Evolutionary conservation across 2,888 invertebrate genomes (phyloP).

Genomic region (Amiota mariae): DNA sequence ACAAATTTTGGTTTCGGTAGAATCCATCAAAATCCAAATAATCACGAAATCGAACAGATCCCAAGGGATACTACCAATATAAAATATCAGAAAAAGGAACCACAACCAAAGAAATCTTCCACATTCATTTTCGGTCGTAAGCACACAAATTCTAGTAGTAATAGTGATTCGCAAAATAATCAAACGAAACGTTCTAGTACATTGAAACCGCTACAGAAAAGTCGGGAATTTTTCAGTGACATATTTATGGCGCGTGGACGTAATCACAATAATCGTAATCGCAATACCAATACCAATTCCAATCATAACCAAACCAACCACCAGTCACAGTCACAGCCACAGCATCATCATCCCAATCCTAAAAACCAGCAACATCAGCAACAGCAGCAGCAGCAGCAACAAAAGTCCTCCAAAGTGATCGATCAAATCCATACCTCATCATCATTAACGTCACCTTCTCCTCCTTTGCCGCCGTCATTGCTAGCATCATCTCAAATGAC

Average conservation of each 20-base stretch:
- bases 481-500: background rate
- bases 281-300: conserved; percentile 43
- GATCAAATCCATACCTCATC: conserved; percentile 35
- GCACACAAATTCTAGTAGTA: conserved; percentile 28
- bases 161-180: conserved; percentile 17
- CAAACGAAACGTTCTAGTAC: conserved; percentile 40
- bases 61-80: background rate
- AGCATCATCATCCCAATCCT: conserved; percentile 40
- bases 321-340: conserved; percentile 42
- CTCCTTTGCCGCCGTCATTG: background rate
- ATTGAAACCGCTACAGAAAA: conserved; percentile 64
- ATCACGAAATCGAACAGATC: conserved; percentile 14
- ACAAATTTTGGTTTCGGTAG: conserved; percentile 47
- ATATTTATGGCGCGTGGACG: conserved; percentile 74
- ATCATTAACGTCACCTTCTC: conserved; percentile 49
- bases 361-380: conserved; percentile 43
- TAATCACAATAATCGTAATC: conserved; percentile 67
- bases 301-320: conserved; percentile 44
- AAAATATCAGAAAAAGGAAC: conserved; percentile 3
- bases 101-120: background rate
- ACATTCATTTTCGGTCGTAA: conserved; percentile 10
- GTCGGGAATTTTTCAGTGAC: conserved; percentile 68
- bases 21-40: conserved; percentile 33
- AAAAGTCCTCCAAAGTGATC: conserved; percentile 35
- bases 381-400: conserved; percentile 41